These are phyloP conservation scores for Drosophila novamexicana DNA, from an alignment of 1,140 invertebrate species.

Conservation along the genomic window DNA sequence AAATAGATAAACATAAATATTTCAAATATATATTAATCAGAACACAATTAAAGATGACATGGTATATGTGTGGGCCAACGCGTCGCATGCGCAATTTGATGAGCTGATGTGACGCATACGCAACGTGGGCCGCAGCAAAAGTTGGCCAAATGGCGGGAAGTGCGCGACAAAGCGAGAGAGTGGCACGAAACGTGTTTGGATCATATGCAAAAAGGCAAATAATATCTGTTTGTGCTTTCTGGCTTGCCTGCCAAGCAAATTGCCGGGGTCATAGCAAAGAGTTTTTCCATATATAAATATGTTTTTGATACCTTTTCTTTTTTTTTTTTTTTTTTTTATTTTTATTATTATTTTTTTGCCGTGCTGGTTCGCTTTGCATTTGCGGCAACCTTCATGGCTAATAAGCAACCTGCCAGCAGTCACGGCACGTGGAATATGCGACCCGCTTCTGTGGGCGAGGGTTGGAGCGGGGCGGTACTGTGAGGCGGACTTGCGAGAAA, in stretches of 20 bases:
- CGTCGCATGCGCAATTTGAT: slow-evolving; percentile 46
- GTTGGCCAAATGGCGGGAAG: not conserved
- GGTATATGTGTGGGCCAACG: slow-evolving; percentile 8
- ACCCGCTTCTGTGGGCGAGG: not conserved
- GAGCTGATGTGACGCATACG: slow-evolving; percentile 42
- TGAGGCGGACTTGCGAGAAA: not conserved
- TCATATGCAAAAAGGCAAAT: not conserved
- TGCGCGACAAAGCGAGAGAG: not conserved
- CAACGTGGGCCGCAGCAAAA: slow-evolving; percentile 22
- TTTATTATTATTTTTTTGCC: slow-evolving; percentile 21
- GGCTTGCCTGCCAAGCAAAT: slow-evolving; percentile 32
- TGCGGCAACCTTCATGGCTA: slow-evolving; percentile 70
- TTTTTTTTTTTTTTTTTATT: slow-evolving; percentile 36
- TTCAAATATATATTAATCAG: too few relatives aligned
- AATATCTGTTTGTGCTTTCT: not conserved
- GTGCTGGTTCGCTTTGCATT: slow-evolving; percentile 50
- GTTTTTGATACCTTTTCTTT: slow-evolving; percentile 38
- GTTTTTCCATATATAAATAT: not conserved
- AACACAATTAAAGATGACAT: too few relatives aligned
- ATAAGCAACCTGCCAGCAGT: slow-evolving; percentile 63
- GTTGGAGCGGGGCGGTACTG: not conserved
- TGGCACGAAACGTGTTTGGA: slow-evolving; percentile 1
- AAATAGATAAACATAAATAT: too few relatives aligned
- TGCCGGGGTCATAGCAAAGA: slow-evolving; percentile 29
- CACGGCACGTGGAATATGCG: slow-evolving; percentile 63